Conservation (phyloP, 2,888 invertebrate genomes). For the Uloborus plumipes region DNA sequence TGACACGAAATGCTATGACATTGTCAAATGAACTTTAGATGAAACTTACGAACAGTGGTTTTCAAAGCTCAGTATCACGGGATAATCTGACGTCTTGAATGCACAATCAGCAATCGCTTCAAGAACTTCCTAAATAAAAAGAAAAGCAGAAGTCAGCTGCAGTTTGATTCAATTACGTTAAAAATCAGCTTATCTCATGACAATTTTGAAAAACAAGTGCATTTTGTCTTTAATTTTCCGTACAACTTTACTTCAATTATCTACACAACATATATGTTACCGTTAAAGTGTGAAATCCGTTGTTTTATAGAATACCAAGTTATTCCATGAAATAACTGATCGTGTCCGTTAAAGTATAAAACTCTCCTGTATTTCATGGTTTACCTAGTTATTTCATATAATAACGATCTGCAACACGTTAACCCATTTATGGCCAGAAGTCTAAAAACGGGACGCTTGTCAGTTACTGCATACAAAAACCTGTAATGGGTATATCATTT, state of each 20-base stretch:
- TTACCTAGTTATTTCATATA: conserved; percentile 56
- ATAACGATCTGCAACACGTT: conserved; percentile 36
- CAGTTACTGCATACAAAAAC: no score
- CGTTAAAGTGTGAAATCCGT: conserved; percentile 58
- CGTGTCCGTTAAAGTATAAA: conserved; percentile 60
- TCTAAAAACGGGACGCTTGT: no score
- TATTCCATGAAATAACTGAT: conserved; percentile 60
- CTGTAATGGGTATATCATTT: no score
- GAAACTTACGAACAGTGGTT: conserved; percentile 84
- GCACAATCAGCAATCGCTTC: conserved; percentile 98
- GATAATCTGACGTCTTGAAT: conserved; percentile 98
- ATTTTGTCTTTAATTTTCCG: no score
- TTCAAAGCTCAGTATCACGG: conserved; percentile 96
- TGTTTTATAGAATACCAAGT: conserved; percentile 59
- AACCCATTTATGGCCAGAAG: no score
- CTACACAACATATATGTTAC: no score
- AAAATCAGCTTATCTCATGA: no score
- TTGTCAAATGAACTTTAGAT: background rate
- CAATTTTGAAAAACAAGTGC: no score
- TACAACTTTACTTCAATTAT: no score
- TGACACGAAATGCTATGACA: no score
- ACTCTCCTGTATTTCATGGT: conserved; percentile 55
- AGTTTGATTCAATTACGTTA: no score
- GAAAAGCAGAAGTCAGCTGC: no score
- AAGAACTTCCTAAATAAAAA: conserved; percentile 80